A percentile compares a stretch with the other conserved stretches of the same genome.
phyloP scores from a whole-genome alignment of 1,140 invertebrate species.

The Drosophila chauvacae region DNA sequence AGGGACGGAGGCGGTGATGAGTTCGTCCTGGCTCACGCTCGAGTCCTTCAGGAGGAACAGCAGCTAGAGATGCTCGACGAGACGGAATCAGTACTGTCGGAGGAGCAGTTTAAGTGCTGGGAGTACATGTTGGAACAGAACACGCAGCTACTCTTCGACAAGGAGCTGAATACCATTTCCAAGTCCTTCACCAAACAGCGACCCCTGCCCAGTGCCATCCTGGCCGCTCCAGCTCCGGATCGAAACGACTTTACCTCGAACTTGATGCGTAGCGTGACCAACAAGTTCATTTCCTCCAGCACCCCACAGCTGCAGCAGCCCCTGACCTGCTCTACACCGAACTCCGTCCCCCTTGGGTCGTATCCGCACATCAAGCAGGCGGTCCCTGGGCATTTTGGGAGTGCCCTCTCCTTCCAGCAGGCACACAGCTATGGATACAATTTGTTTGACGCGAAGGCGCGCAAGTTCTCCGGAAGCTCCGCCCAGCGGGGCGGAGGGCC shows the following conservation, averaged over 20 bases:
- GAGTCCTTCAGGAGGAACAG: constrained; percentile 86
- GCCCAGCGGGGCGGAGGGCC: constrained; percentile 88
- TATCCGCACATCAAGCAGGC: constrained; percentile 55
- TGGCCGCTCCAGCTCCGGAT: constrained; percentile 57
- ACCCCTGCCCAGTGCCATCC: constrained; percentile 78
- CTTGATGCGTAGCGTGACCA: constrained; percentile 67
- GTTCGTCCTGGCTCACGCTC: constrained; percentile 75
- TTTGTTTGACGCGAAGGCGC: constrained; percentile 83
- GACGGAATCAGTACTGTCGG: constrained; percentile 88
- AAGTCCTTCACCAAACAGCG: constrained; percentile 86
- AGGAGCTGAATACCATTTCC: constrained; percentile 93
- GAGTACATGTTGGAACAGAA: constrained; percentile 97
- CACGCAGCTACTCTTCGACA: constrained; percentile 94
- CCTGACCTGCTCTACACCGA: constrained; percentile 5
- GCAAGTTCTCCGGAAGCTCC: constrained; percentile 72
- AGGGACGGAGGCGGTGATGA: constrained; percentile 48
- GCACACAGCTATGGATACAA: constrained; percentile 67
- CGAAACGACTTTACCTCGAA: constrained; percentile 75
- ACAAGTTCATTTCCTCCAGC: constrained; percentile 81
- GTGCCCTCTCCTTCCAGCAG: constrained; percentile 89
- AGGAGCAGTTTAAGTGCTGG: constrained; percentile 96
- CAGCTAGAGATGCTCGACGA: constrained; percentile 87
- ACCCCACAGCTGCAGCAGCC: constrained; percentile 65
- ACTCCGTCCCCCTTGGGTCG: constrained; percentile 17
- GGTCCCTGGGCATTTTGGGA: constrained; percentile 88